A percentile compares a stretch with the other conserved stretches of the same genome.
phyloP scores from a whole-genome alignment of 2,888 invertebrate genomes.

The Baronia brevicornis region DNA sequence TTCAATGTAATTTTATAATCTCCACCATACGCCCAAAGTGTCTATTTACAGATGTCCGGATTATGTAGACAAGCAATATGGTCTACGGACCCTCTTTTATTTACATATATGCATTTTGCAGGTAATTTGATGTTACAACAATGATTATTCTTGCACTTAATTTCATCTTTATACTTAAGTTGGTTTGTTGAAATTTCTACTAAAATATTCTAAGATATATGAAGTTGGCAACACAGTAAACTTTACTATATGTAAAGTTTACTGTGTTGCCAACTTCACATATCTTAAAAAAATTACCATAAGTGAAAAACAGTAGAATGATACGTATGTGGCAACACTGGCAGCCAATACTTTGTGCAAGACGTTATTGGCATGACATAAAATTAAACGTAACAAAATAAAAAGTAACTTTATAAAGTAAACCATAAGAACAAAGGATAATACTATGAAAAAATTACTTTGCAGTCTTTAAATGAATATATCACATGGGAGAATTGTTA shows the following conservation, averaged over 20 bases:
- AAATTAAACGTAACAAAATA: constrained; percentile 14
- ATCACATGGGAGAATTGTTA: constrained; percentile 31
- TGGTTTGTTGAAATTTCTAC: no score
- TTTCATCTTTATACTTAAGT: no score
- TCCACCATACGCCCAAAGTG: constrained; percentile 3
- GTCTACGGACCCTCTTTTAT: constrained; percentile 34
- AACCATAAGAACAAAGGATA: constrained; percentile 26
- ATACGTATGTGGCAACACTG: constrained; percentile 23
- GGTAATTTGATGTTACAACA: constrained; percentile 6
- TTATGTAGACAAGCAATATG: constrained; percentile 25
- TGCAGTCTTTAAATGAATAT: constrained; percentile 35
- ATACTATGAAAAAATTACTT: constrained; percentile 36
- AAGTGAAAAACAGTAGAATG: constrained; percentile 14
- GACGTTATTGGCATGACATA: constrained; percentile 29
- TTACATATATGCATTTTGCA: constrained; percentile 16
- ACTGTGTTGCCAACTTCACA: constrained; percentile 32
- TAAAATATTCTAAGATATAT: constrained; percentile 22
- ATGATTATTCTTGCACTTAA: constrained; percentile 5
- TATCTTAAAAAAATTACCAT: constrained; percentile 22
- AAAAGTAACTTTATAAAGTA: constrained; percentile 21
- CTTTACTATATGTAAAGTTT: constrained; percentile 25
- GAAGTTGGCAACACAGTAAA: constrained; percentile 32
- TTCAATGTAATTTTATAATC: neutral
- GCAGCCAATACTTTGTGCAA: constrained; percentile 46
- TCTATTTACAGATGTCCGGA: constrained; percentile 9